A percentile compares a stretch with the other conserved stretches of the same genome.
Conservation (phyloP, 2,888 invertebrate species). For the Caenorhabditis auriculariae region DNA sequence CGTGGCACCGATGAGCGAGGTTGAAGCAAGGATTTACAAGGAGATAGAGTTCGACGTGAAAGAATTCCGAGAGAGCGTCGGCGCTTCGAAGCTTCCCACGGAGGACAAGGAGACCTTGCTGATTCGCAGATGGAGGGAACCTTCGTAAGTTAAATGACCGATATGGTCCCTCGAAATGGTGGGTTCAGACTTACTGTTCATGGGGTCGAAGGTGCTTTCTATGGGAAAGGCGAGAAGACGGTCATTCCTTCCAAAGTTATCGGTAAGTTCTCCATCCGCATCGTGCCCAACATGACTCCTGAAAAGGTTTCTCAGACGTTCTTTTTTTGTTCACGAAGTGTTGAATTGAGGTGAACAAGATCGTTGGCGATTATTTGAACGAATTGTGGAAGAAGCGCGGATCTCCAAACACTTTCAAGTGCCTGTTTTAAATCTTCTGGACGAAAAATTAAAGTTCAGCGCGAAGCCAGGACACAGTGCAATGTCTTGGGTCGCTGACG, state of each 20-base stretch:
- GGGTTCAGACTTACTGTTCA: slow-evolving; percentile 80
- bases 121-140: slow-evolving; percentile 41
- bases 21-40: slow-evolving; percentile 73
- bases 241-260: slow-evolving; percentile 65
- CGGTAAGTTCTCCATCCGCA: slow-evolving; percentile 93
- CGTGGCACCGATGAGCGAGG: slow-evolving; percentile 71
- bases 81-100: slow-evolving; percentile 31
- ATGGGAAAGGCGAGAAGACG: slow-evolving; percentile 90
- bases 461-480: slow-evolving; percentile 74
- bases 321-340: slow-evolving; percentile 64
- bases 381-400: slow-evolving; percentile 76
- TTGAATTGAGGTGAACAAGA: slow-evolving; percentile 65
- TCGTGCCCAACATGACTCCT: slow-evolving; percentile 91
- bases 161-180: not conserved
- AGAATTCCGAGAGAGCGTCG: slow-evolving; percentile 40
- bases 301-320: slow-evolving; percentile 71
- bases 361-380: slow-evolving; percentile 77
- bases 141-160: slow-evolving; percentile 10
- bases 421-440: slow-evolving; percentile 51
- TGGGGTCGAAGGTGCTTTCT: slow-evolving; percentile 91
- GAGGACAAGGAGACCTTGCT: slow-evolving; percentile 42
- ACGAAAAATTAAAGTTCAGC: slow-evolving; percentile 48
- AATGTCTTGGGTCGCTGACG: slow-evolving; percentile 88
- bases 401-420: slow-evolving; percentile 80
- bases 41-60: slow-evolving; percentile 82